A percentile compares a stretch with the other conserved stretches of the same genome.
Conservation (phyloP, 1,140 invertebrate genomes). For the Diplogasteroides magnus region DNA sequence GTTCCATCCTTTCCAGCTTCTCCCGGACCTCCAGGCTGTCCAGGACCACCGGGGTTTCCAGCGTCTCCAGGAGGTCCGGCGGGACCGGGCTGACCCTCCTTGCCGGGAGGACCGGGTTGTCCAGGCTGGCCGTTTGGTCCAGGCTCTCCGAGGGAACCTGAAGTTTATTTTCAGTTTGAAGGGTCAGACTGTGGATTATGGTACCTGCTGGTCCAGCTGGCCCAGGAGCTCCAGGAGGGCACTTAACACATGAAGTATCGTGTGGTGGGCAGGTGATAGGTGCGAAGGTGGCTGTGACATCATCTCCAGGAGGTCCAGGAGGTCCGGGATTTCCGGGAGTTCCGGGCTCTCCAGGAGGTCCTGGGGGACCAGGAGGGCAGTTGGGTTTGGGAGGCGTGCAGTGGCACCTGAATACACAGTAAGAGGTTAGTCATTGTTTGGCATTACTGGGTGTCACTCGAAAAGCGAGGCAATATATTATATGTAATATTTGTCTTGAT, state of each 20-base stretch:
- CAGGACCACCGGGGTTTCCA: constrained; percentile 10
- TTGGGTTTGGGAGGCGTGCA: constrained; percentile 30
- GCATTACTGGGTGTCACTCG: too few relatives aligned
- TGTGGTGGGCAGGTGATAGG: constrained; percentile 22
- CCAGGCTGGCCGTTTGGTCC: not conserved
- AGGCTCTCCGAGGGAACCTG: too few relatives aligned
- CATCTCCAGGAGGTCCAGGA: constrained; percentile 32
- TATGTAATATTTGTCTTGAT: too few relatives aligned
- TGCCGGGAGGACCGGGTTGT: not conserved
- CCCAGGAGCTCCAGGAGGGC: constrained; percentile 25
- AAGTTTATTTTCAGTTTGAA: too few relatives aligned
- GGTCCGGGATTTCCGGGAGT: constrained; percentile 25
- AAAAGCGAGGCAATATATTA: too few relatives aligned
- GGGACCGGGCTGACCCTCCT: not conserved
- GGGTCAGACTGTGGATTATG: too few relatives aligned
- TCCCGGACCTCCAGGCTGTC: constrained; percentile 16
- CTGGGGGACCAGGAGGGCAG: constrained; percentile 37
- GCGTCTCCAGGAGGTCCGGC: not conserved
- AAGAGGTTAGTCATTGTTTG: too few relatives aligned
- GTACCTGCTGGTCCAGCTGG: constrained; percentile 12
- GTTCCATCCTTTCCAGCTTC: too few relatives aligned
- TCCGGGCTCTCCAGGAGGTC: constrained; percentile 33
- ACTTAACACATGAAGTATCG: constrained; percentile 35
- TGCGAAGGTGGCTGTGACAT: constrained; percentile 29
- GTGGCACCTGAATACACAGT: too few relatives aligned